phyloP scores from a whole-genome alignment of 2,888 invertebrate genomes.

The Melanostoma mellinum region DNA sequence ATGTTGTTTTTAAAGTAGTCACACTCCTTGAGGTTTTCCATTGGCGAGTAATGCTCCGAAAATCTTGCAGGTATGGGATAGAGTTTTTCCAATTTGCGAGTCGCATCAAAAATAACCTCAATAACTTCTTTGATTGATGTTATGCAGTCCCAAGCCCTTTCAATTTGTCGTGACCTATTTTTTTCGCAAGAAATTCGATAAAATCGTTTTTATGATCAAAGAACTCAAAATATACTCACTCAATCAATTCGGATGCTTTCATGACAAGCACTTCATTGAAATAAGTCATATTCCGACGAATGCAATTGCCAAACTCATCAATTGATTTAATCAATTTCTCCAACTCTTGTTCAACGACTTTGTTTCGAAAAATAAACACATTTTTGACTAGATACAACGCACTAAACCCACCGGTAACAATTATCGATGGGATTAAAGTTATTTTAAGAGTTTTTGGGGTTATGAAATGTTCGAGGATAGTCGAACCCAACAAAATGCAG shows the following conservation, averaged over 20 bases:
- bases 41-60: slow-evolving; percentile 78
- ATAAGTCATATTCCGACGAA: slow-evolving; percentile 80
- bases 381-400: slow-evolving; percentile 78
- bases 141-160: slow-evolving; percentile 81
- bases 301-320: slow-evolving; percentile 80
- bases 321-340: slow-evolving; percentile 79
- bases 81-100: slow-evolving; percentile 78
- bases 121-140: slow-evolving; percentile 80
- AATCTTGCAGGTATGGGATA: slow-evolving; percentile 77
- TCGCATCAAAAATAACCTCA: slow-evolving; percentile 80
- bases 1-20: slow-evolving; percentile 80
- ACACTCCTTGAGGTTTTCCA: slow-evolving; percentile 81
- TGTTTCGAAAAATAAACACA: slow-evolving; percentile 79
- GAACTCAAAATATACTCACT: slow-evolving; percentile 74
- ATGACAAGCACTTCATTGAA: slow-evolving; percentile 80
- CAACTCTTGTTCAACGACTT: slow-evolving; percentile 78
- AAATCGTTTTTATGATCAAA: neutral
- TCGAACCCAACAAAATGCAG: slow-evolving; percentile 77
- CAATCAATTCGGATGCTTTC: slow-evolving; percentile 79
- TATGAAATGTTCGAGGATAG: slow-evolving; percentile 78
- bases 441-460: slow-evolving; percentile 77
- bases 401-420: slow-evolving; percentile 78
- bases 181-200: neutral
- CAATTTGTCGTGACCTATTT: slow-evolving; percentile 79
- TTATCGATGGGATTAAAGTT: slow-evolving; percentile 77